Base-by-base conservation (phyloP, 1,140 invertebrate genomes). In the Diorhabda elongata region DNA sequence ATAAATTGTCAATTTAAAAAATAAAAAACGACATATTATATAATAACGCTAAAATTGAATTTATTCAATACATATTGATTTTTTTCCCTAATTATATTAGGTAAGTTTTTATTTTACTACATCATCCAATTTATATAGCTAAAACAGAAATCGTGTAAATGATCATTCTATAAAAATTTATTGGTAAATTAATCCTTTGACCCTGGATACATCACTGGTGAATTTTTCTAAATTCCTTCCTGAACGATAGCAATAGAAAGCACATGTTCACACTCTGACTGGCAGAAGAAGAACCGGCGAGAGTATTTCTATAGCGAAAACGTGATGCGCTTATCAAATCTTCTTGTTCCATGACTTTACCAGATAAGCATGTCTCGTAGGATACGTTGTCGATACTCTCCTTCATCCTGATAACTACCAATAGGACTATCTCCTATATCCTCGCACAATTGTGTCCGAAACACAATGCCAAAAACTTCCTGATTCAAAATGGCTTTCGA, bases 201-300 rank as follows among this genome's bases (percentile, higher is more conserved):
- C 0, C 26, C 26, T 26, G 26, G 26, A 26, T 26, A 26, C 47
- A n/a, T 4, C 4, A 6, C 47, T 52, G 47, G 47, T 8, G 6
- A 52, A 52, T 8, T 52, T 52, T 52, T 52, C 6, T 52, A 52
- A 52, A 52, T 52, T 52, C 47, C 47, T 8, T 52, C 47, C 47
- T 52, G 47, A 8, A 52, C 6, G 47, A 52, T 52, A 52, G 47
- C 47, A 52, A 52, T 52, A 52, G n/a, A 52, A 52, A 52, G 47
- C 47, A 52, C 47, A 52, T 52, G 47, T 52, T 52, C 47, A 52
- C 47, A 52, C 47, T n/a, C 47, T 52, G 47, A 52, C 47, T 52
- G 47, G 4, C 47, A 52, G 47, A 52, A 52, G 47, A 52, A 52
- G 47, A 52, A 52, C 47, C 47, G 47, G 47, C 47, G n/a, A 52